These are phyloP conservation scores for Cactoblastis cactorum DNA, from an alignment of 2,888 invertebrate species.

Conservation along the genomic window DNA sequence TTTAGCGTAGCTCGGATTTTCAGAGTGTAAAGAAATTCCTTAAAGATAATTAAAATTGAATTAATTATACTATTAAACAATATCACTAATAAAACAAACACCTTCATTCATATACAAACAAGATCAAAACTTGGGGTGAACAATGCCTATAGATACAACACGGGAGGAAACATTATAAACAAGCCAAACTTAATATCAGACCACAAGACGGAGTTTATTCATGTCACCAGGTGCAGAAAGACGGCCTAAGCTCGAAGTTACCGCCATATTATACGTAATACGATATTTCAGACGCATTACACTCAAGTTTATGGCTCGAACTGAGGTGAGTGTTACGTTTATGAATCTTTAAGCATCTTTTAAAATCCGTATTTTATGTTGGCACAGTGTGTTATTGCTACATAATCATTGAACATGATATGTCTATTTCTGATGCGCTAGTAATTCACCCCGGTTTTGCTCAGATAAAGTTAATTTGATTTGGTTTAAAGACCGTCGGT, in stretches of 20 bases:
- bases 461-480: not conserved
- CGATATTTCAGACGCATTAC: conserved; percentile 63
- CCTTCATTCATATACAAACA: no score
- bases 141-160: conserved; percentile 32
- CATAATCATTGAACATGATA: conserved; percentile 17
- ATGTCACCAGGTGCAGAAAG: conserved; percentile 69
- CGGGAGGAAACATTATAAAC: conserved; percentile 29
- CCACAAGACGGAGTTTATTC: conserved; percentile 61
- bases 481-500: no score
- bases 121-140: conserved; percentile 35
- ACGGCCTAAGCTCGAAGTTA: conserved; percentile 59
- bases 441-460: not conserved
- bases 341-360: conserved; percentile 73
- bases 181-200: conserved; percentile 58
- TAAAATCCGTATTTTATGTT: conserved; percentile 58
- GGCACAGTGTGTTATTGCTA: conserved; percentile 25
- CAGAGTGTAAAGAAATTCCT: no score
- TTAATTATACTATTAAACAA: no score
- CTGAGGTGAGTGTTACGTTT: conserved; percentile 65
- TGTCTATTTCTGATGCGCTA: not conserved
- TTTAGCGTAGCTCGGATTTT: no score
- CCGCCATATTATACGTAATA: conserved; percentile 57
- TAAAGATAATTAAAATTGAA: no score
- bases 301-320: conserved; percentile 68
- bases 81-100: conserved; percentile 23